Evolutionary conservation across 2,888 invertebrate genomes (phyloP), one percentile per base, ranked within the genome.

Genomic region (Agrilus cyanescens): DNA sequence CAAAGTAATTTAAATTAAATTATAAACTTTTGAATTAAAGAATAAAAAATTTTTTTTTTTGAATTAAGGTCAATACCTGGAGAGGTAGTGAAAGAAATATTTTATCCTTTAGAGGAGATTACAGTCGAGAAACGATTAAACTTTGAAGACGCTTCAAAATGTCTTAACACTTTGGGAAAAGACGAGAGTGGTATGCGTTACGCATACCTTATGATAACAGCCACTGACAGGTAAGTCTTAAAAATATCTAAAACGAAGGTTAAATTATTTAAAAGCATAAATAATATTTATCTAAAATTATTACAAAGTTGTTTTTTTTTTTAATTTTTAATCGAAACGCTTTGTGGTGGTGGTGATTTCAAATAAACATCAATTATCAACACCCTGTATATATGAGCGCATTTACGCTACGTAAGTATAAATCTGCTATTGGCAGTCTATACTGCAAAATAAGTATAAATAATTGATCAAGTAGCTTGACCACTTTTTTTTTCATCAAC

Each of bases 191-290:
- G 64, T 2, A 56, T 63, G 40, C 48, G 76, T 42, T 78, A 76
- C 56, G 73, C 78, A 7, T 79, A 77, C 56, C 57, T 79, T 35
- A 75, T 73, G 61, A 68, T 74, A 14, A 60, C 68, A 0, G 68
- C 72, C 12, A 70, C 65, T 1, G 68, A 69, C 41, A 51, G 48
- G 57, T 56, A 49, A 47, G 55, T 38, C 53, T 56, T 18, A 18
- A 18, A 18, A 4, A 5, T 4, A 18, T 18, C 18, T 18, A 5
- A 18, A 18, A 18, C 4, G 18, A 3, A 3, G 5, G 3, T 18
- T 4, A 18, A 4, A 5, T 18, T 18, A 18, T 4, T 18, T 18
- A 18, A 18, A 3, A 18, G 5, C 3, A 18, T 18, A 18, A 18
- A 18, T 5, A 18, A 18, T 3, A 5, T 3, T 5, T 20, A 4